phyloP scores from a whole-genome alignment of 2,797 vertebrate genomes.

The Percopsis omiscomaycus region DNA sequence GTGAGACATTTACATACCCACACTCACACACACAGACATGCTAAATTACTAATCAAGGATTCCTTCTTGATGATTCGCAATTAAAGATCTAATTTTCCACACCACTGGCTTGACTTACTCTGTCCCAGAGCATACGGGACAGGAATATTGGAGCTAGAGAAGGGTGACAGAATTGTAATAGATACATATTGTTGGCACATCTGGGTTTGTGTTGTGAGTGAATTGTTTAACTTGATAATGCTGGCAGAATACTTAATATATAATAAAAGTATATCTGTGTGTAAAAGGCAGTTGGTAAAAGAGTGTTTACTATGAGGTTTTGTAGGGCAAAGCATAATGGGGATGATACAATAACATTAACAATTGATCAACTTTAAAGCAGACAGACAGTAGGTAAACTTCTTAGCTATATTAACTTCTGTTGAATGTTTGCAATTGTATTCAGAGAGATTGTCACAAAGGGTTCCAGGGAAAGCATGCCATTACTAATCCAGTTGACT shows the following conservation, averaged over 20 bases:
- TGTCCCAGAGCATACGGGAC: constrained; percentile 66
- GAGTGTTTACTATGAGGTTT: neutral
- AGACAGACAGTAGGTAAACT: too few relatives aligned
- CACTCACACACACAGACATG: constrained; percentile 34
- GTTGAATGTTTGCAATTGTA: too few relatives aligned
- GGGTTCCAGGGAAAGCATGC: too few relatives aligned
- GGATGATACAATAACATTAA: too few relatives aligned
- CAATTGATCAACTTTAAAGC: too few relatives aligned
- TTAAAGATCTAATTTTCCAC: constrained; percentile 79
- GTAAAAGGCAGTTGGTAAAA: neutral
- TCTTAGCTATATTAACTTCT: too few relatives aligned
- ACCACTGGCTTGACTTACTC: constrained; percentile 58
- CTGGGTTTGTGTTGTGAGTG: constrained; percentile 4
- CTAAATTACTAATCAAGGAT: constrained; percentile 71
- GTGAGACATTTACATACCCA: neutral
- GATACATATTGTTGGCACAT: constrained; percentile 57
- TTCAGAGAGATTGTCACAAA: too few relatives aligned
- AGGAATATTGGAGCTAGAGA: constrained; percentile 58
- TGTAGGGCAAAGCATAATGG: too few relatives aligned
- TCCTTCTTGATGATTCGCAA: constrained; percentile 74
- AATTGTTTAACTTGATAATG: constrained; percentile 23
- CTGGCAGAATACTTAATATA: neutral
- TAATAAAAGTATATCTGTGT: too few relatives aligned
- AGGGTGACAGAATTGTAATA: constrained; percentile 56
- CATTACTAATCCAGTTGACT: too few relatives aligned